A percentile compares a stretch with the other conserved stretches of the same genome.
These are phyloP conservation scores for Papilio polytes DNA, from an alignment of 1,140 invertebrate genomes.

Conservation along the genomic window DNA sequence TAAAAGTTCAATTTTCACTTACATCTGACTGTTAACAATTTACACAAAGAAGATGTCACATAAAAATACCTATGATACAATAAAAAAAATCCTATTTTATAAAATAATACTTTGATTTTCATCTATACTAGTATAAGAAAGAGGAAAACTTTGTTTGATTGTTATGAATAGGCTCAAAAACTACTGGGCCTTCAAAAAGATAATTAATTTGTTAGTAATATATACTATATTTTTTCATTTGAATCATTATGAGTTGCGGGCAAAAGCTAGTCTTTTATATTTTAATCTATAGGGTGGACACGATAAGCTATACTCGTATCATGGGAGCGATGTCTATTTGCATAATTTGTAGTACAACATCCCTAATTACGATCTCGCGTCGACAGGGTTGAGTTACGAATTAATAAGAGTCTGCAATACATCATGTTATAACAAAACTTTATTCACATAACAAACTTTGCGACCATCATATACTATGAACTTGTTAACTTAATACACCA, in stretches of 20 bases:
- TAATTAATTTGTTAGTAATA: too few relatives aligned
- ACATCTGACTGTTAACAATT: background rate
- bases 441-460: constrained; percentile 7
- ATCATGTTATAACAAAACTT: constrained; percentile 7
- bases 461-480: background rate
- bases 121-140: too few relatives aligned
- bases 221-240: too few relatives aligned
- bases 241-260: too few relatives aligned
- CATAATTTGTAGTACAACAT: constrained; percentile 55
- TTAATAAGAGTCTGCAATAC: constrained; percentile 26
- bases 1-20: background rate
- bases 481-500: background rate
- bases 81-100: too few relatives aligned
- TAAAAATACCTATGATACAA: too few relatives aligned
- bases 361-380: constrained; percentile 45
- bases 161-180: too few relatives aligned
- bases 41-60: too few relatives aligned
- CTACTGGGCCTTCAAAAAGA: too few relatives aligned
- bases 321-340: constrained; percentile 47
- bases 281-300: constrained; percentile 57
- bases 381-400: constrained; percentile 7
- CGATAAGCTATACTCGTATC: constrained; percentile 34
- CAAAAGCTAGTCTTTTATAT: constrained; percentile 18
- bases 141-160: too few relatives aligned
- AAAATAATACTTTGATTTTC: too few relatives aligned